Conservation (phyloP, 2,797 vertebrate genomes). For the Cuniculus paca region DNA sequence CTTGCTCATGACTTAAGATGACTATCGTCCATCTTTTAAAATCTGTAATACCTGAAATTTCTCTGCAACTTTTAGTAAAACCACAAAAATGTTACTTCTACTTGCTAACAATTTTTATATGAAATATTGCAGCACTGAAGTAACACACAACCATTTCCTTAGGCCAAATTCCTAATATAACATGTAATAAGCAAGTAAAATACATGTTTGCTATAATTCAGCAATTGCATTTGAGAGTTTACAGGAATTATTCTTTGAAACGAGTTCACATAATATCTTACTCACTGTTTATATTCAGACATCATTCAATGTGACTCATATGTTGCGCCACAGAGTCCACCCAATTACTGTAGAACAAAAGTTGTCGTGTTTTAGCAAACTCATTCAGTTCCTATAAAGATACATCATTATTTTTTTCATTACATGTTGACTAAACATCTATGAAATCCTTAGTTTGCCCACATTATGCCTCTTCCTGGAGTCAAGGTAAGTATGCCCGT, state of each 20-base stretch:
- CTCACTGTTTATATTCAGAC: neutral
- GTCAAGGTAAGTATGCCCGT: neutral
- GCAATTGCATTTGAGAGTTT: neutral
- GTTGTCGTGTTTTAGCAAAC: neutral
- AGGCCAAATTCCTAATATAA: conserved; percentile 49
- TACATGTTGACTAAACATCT: neutral
- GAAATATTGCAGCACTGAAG: conserved; percentile 22
- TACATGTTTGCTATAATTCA: neutral
- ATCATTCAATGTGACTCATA: neutral
- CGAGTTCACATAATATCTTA: conserved; percentile 9
- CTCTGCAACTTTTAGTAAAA: conserved; percentile 76
- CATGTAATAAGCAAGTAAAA: conserved; percentile 41
- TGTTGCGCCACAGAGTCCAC: neutral
- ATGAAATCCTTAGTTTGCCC: neutral
- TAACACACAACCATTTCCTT: conserved; percentile 52
- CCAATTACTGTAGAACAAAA: neutral
- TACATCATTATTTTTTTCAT: neutral
- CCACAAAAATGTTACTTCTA: conserved; percentile 52
- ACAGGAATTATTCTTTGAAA: conserved; percentile 49
- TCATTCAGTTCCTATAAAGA: neutral
- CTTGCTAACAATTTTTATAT: conserved; percentile 57
- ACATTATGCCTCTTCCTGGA: neutral
- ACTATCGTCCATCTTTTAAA: conserved; percentile 69
- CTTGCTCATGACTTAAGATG: conserved; percentile 61
- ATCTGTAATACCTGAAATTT: conserved; percentile 70